Base-by-base conservation (phyloP, 1,140 invertebrate species). In the Drosophila repletoides region DNA sequence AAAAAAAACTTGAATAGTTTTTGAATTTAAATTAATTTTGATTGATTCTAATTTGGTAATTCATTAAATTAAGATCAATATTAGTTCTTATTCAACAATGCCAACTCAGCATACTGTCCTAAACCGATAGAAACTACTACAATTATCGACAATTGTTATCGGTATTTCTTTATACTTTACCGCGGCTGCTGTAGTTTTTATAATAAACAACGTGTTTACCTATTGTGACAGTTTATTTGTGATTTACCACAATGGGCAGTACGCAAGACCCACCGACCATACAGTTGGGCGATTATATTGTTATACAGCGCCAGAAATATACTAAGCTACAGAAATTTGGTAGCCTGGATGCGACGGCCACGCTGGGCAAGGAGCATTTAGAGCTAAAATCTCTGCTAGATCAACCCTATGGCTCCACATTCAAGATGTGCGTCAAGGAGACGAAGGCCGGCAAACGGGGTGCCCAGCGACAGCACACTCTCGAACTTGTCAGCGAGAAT, bases 321-420 rank as follows among this genome's bases (percentile, higher is more conserved):
- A 94, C 93, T 55, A 96, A 96, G 86, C 79, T 96, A 7, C 94
- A 95, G 65, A 95, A 95, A 88, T 92, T 95, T 40, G 91, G 91
- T 51, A 93, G 93, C 45, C 72, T 92, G 6, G 92, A 92, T 56
- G 92, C 93, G 4, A 91, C 80, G 19, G 90, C 95, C 10, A 93
- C 91, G 53, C 76, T 96, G 24, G 95, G 95, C 14, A 94, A 93
- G 79, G 94, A 95, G 76, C 93, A 93, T 58, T 91, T 97, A 29
- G 92, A 95, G 83, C 91, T 97, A 71, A 92, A 91, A 64, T 92
- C 92, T 14, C 91, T 96, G 3, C 91, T 95, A 49, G 94, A 95
- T 17, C 94, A 95, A 72, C 92, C 93, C 2, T 96, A 94, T 89
- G 96, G 94, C 86, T 94, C 95, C 17, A 94, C 93, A 6, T 97